Percentiles rank a stretch among this genome's conserved stretches.
phyloP scores from a whole-genome alignment of 2,113 vertebrate genomes.

The Himantopus leucocephalus region DNA sequence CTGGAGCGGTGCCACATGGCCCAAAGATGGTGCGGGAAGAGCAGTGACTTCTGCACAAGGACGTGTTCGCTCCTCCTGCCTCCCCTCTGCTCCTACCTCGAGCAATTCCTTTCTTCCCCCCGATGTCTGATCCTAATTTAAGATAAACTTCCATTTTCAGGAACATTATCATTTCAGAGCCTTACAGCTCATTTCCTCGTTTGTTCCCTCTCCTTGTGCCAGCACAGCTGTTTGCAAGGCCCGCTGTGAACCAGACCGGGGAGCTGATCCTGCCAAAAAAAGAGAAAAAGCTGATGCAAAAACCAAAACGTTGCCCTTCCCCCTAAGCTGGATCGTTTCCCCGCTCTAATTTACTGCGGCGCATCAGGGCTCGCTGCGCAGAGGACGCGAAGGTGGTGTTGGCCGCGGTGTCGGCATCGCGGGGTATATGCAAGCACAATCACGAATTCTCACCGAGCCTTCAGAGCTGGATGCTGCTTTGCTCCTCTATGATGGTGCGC shows the following conservation, averaged over 20 bases:
- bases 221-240: background rate
- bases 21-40: background rate
- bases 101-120: background rate
- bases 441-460: background rate
- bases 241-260: background rate
- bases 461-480: background rate
- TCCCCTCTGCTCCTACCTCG: background rate
- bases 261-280: background rate
- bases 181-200: background rate
- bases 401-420: background rate
- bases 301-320: background rate
- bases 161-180: background rate
- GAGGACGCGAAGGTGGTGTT: background rate
- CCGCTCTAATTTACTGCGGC: background rate
- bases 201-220: conserved; percentile 11
- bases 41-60: background rate
- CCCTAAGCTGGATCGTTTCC: background rate
- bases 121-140: background rate
- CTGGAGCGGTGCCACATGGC: background rate
- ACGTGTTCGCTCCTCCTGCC: background rate
- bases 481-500: accelerated
- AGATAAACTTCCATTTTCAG: background rate
- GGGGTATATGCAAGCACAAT: accelerated
- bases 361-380: background rate
- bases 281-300: background rate